Evolutionary conservation across 1,140 invertebrate species (phyloP).

Genomic region (Trachymyrmex cornetzi): DNA sequence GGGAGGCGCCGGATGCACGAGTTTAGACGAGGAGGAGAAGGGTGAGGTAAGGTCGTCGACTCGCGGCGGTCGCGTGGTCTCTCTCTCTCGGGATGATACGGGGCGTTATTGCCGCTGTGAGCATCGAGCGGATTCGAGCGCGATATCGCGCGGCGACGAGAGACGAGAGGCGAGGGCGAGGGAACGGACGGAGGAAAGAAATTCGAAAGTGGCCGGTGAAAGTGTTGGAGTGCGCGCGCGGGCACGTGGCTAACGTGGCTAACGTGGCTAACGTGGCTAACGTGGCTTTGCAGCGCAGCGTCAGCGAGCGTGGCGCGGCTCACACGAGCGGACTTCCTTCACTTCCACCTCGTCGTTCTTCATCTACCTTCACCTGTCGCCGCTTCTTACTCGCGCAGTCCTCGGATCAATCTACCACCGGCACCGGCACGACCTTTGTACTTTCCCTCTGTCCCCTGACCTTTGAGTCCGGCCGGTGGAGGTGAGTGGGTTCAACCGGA

Average conservation of each 20-base stretch:
- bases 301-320: conserved; percentile 64
- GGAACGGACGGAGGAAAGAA: conserved; percentile 73
- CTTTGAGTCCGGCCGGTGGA: conserved; percentile 58
- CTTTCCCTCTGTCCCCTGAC: conserved; percentile 63
- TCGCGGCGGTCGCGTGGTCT: not conserved
- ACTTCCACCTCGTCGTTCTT: not conserved
- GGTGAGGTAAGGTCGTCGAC: conserved; percentile 64
- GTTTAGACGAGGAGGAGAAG: conserved; percentile 24
- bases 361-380: conserved; percentile 58
- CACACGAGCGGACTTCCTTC: conserved; percentile 63
- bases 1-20: not conserved
- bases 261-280: too few species aligned
- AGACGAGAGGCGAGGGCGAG: too few species aligned
- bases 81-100: conserved; percentile 14
- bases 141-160: not conserved
- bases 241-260: conserved; percentile 79
- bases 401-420: not conserved
- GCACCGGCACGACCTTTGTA: conserved; percentile 73
- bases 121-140: not conserved
- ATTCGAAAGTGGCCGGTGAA: conserved; percentile 85
- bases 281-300: conserved; percentile 71
- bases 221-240: conserved; percentile 75
- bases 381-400: not conserved
- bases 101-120: not conserved
- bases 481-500: conserved; percentile 58